phyloP scores from a whole-genome alignment of 2,113 vertebrate genomes.

The Rhynchomys soricoides region DNA sequence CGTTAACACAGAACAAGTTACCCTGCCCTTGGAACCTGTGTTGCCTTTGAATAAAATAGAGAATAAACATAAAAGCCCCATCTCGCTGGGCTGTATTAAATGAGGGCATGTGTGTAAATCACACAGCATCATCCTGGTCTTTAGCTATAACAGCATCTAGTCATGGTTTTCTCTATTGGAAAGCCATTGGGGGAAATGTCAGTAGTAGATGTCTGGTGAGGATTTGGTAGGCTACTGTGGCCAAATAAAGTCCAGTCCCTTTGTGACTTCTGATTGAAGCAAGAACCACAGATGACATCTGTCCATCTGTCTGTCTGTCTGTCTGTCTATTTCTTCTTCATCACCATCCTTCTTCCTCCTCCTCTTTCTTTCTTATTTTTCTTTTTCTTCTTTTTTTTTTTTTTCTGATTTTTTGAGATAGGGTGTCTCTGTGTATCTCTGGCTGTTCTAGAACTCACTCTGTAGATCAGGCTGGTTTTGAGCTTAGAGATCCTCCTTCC shows the following conservation, averaged over 20 bases:
- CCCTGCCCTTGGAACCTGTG: neutral
- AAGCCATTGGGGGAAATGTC: neutral
- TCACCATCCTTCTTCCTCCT: neutral
- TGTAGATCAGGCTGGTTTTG: neutral
- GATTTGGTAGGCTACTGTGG: neutral
- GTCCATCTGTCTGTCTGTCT: no score
- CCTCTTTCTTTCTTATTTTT: neutral
- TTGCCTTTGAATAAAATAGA: neutral
- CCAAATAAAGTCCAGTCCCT: neutral
- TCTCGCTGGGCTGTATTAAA: neutral
- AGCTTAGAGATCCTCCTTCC: neutral
- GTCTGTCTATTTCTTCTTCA: accelerated
- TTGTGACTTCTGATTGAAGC: neutral
- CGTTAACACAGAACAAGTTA: neutral
- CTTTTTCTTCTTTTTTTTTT: no score
- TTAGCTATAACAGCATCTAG: neutral
- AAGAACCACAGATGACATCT: neutral
- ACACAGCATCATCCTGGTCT: neutral
- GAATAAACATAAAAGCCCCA: neutral
- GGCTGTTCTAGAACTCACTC: neutral
- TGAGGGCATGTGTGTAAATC: neutral
- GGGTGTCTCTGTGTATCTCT: neutral
- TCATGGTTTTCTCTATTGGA: constrained; percentile 31
- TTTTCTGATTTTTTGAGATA: neutral
- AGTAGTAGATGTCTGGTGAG: neutral